Percentiles rank a stretch among this genome's conserved stretches.
These are phyloP conservation scores for Rhagoletis zephyria DNA, from an alignment of 1,140 invertebrate species.

Conservation along the genomic window DNA sequence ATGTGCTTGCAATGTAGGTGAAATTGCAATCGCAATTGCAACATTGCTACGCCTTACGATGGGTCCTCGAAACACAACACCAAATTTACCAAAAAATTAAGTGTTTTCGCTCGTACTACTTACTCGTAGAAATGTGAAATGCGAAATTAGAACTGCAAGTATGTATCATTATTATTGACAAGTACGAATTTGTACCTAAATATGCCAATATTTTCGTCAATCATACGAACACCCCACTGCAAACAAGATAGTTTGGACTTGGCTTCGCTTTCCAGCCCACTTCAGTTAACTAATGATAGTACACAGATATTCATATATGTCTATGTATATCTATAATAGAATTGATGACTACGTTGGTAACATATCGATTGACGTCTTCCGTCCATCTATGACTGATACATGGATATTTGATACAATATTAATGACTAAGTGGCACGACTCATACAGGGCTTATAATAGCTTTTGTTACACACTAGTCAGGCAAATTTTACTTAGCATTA, in stretches of 20 bases:
- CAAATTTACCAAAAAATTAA: constrained; percentile 24
- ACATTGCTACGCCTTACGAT: background rate
- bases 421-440: constrained; percentile 36
- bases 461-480: too few species aligned
- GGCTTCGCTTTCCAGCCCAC: background rate
- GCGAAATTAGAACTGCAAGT: background rate
- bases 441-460: background rate
- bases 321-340: background rate
- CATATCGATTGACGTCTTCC: constrained; percentile 21
- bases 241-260: background rate
- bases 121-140: background rate
- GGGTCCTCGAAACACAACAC: background rate
- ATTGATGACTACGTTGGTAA: background rate
- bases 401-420: constrained; percentile 12
- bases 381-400: constrained; percentile 5
- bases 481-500: too few species aligned
- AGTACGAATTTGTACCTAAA: constrained; percentile 17
- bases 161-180: constrained; percentile 21
- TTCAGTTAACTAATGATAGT: constrained; percentile 9
- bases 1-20: background rate
- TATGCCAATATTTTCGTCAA: constrained; percentile 13
- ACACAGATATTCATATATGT: background rate
- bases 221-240: background rate
- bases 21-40: constrained; percentile 12
- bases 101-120: background rate